Conservation (phyloP, 2,888 invertebrate species). For the Amitus sp. region DNA sequence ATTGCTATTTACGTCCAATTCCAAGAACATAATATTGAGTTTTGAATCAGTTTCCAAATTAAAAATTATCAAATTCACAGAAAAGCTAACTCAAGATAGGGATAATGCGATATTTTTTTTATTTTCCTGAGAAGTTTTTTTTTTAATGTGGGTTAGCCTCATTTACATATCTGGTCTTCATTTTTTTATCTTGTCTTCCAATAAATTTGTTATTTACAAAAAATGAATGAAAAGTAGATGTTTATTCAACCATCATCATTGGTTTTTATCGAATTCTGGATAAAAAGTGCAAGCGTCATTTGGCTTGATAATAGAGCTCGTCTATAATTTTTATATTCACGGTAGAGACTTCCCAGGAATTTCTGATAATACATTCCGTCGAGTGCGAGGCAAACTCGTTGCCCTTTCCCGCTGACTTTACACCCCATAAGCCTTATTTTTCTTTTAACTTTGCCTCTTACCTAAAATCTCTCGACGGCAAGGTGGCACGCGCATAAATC, state of each 20-base stretch:
- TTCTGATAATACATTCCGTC: slow-evolving; percentile 37
- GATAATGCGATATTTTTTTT: no score
- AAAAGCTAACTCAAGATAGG: no score
- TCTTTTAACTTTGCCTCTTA: slow-evolving; percentile 64
- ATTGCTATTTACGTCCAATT: no score
- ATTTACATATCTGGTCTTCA: no score
- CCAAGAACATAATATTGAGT: no score
- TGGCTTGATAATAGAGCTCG: not conserved
- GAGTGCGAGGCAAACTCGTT: slow-evolving; percentile 14
- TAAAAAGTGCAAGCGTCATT: not conserved
- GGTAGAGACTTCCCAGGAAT: slow-evolving; percentile 18
- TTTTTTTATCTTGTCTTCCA: no score
- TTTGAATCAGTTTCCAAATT: no score
- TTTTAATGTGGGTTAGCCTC: no score
- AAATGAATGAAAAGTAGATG: not conserved
- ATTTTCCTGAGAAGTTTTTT: no score
- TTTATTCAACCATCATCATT: not conserved
- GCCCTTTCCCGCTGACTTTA: slow-evolving; percentile 55
- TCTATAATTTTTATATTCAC: slow-evolving; percentile 16
- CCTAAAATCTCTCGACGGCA: slow-evolving; percentile 57
- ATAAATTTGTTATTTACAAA: no score
- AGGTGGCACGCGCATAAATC: slow-evolving; percentile 62
- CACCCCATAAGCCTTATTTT: slow-evolving; percentile 65
- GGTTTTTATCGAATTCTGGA: not conserved
- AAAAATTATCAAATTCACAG: no score